phyloP scores from a whole-genome alignment of 2,888 invertebrate species.

The Epinotia ramella region DNA sequence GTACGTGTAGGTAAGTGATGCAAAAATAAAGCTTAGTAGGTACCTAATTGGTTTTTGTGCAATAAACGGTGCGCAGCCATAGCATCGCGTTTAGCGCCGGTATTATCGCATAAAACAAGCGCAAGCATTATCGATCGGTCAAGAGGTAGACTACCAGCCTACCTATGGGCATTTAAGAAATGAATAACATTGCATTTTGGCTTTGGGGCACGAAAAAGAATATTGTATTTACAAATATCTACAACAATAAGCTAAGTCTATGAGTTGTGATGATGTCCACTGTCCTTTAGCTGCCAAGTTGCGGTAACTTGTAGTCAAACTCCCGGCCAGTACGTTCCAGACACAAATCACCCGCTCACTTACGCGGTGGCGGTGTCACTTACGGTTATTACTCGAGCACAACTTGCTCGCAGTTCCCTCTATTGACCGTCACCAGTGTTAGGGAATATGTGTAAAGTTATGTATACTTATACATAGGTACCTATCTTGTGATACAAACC shows the following conservation, averaged over 20 bases:
- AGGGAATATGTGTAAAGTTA: background rate
- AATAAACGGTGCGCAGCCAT: no score
- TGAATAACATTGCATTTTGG: no score
- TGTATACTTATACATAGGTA: background rate
- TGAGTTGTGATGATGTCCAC: constrained; percentile 7
- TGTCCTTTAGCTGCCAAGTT: constrained; percentile 1
- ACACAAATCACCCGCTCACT: constrained; percentile 8
- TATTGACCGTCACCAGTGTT: constrained; percentile 8
- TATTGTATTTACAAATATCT: background rate
- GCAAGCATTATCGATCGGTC: no score
- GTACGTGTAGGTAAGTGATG: no score
- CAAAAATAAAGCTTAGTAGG: no score
- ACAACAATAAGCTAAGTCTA: constrained; percentile 10
- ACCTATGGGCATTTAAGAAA: no score
- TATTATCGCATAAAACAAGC: no score
- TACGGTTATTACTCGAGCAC: constrained; percentile 19
- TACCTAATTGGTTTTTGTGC: no score
- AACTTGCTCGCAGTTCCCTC: constrained; percentile 13
- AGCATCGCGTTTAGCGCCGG: no score
- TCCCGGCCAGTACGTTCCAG: background rate
- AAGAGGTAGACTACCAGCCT: no score
- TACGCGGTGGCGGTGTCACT: constrained; percentile 12
- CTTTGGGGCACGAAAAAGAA: background rate
- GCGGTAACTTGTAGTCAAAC: background rate
- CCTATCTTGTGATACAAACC: background rate